Evolutionary conservation across 2,113 vertebrate genomes (phyloP), one percentile per base, ranked within the genome.

Genomic region (Procavia capensis): DNA sequence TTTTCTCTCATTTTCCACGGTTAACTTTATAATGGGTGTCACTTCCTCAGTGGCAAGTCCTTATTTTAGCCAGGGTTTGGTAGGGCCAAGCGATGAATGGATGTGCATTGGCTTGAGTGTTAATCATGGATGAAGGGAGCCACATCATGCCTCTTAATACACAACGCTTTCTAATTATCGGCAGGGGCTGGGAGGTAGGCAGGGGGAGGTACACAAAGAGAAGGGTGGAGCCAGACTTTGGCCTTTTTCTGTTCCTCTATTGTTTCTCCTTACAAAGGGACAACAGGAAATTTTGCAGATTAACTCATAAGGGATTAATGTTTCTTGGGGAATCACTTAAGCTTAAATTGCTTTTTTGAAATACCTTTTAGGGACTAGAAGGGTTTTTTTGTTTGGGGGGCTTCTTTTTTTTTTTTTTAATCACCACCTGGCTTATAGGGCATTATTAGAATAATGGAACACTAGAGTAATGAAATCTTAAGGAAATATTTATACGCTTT

Each of bases 271-370:
- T 63, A 95, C 63, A 93, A 94, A 98, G 90, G 47, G 57, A 97
- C 94, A 75, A 95, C 94, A 36, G 57, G 95, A 98, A 97, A 96
- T 88, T 96, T 93, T 98, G 63, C 88, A 97, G 96, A 98, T 97
- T 98, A 98, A 97, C 92, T 88, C 86, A 91, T 72, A 50, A 91
- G 95, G 96, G 97, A 97, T 95, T 89, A 68, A 13, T 17, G 92
- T 83, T 96, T 97, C 97, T 97, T 97, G 93, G 91, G 84, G 47
- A 97, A 95, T 96, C 79, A 95, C 97, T 98, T 98, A 97, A 97
- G 85, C 57, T 98, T 97, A 98, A 98, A 80, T 93, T 97, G 97
- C 93, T 98, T 95, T 95, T 57, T 90, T 96, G 93, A 97, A 98
- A 97, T 94, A 85, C 41, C 78, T 98, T 98, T 98, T 95, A 96